Conservation (phyloP, 2,113 vertebrate species). For the Fregata magnificens region DNA sequence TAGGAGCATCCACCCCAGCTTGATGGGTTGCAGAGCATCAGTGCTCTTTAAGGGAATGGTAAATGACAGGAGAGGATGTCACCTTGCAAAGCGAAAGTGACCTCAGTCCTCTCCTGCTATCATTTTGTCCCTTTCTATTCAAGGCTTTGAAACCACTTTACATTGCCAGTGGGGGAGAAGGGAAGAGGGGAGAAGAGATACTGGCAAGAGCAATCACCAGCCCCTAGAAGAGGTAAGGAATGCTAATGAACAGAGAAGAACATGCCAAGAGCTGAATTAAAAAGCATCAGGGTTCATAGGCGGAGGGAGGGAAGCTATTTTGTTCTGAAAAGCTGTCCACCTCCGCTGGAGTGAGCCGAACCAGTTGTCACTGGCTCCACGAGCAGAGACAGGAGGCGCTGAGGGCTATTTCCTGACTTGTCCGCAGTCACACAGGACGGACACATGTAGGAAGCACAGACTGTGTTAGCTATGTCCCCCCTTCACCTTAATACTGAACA, state of each 20-base stretch:
- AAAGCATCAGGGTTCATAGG: neutral
- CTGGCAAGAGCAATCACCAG: neutral
- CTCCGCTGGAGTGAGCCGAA: neutral
- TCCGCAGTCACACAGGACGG: neutral
- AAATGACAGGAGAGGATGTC: neutral
- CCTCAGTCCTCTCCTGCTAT: neutral
- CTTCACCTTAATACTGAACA: neutral
- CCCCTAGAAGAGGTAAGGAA: neutral
- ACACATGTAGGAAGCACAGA: neutral
- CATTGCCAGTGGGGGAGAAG: neutral
- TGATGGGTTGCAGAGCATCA: neutral
- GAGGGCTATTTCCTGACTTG: neutral
- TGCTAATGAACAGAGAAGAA: neutral
- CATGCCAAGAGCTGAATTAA: neutral
- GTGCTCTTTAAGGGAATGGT: neutral
- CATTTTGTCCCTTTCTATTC: neutral
- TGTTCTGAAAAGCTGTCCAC: slow-evolving; percentile 11
- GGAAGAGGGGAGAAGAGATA: neutral
- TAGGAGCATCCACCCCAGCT: neutral
- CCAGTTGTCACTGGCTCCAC: neutral
- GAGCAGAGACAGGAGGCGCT: neutral
- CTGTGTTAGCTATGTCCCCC: accelerated
- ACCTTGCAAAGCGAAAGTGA: neutral
- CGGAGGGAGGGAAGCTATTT: neutral
- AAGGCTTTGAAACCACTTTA: neutral